These are phyloP conservation scores for Heteronetta atricapilla DNA, from an alignment of 2,113 vertebrate genomes.

Conservation along the genomic window DNA sequence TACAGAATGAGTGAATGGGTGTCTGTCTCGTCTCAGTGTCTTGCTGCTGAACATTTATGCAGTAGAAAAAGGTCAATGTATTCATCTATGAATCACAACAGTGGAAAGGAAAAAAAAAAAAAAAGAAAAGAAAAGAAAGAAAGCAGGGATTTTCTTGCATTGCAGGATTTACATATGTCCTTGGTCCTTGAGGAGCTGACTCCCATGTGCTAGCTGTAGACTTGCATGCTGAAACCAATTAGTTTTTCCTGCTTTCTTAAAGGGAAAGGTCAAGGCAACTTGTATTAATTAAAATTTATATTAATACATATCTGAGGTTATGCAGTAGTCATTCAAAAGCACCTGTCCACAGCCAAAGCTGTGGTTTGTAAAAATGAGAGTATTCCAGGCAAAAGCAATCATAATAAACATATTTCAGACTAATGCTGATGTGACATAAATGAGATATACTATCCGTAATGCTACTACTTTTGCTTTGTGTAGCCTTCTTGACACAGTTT, in stretches of 20 bases:
- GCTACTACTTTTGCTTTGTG: background rate
- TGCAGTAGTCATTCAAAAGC: background rate
- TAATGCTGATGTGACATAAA: background rate
- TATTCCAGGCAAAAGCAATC: background rate
- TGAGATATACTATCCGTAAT: background rate
- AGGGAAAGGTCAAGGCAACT: slow-evolving; percentile 39
- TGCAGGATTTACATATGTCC: slow-evolving; percentile 42
- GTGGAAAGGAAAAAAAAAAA: background rate
- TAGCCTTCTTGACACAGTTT: background rate
- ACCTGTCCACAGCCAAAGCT: background rate
- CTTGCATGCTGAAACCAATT: background rate
- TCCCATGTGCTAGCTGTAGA: background rate
- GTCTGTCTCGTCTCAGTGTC: background rate
- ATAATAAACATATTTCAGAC: background rate
- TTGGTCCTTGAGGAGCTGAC: slow-evolving; percentile 40
- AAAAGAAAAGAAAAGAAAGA: background rate
- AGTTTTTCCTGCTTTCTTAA: background rate
- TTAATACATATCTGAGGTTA: background rate
- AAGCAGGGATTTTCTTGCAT: background rate
- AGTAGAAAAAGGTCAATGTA: slow-evolving; percentile 44
- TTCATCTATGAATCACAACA: slow-evolving; percentile 15
- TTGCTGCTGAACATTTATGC: background rate
- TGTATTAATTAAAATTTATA: background rate
- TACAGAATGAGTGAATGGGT: background rate
- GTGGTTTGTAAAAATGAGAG: background rate